Evolutionary conservation across 2,797 vertebrate genomes (phyloP).

Genomic region (Carcharodon carcharias): DNA sequence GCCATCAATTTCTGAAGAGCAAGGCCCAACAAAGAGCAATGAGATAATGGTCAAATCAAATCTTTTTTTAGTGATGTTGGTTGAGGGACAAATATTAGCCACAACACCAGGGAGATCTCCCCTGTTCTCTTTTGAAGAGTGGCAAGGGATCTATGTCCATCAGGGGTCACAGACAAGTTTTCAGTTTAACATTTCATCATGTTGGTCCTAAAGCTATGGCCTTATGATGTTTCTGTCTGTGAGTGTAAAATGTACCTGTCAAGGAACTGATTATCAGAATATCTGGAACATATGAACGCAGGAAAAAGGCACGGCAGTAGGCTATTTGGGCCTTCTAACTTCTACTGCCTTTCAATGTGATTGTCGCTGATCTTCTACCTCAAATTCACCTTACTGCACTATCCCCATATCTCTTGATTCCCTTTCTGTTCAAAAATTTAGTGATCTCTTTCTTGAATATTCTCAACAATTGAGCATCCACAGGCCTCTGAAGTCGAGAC

Average conservation of each 20-base stretch:
- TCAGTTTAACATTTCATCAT: neutral
- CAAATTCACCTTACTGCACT: neutral
- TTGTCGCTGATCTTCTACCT: neutral
- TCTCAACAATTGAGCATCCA: neutral
- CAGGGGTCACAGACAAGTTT: neutral
- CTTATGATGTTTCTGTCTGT: neutral
- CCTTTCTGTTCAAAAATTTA: neutral
- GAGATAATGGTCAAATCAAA: neutral
- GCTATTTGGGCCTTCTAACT: neutral
- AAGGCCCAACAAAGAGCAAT: neutral
- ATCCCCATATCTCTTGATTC: neutral
- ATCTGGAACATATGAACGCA: too few relatives aligned
- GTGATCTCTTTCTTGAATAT: neutral
- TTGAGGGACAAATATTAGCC: neutral
- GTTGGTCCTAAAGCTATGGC: neutral
- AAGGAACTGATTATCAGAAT: neutral
- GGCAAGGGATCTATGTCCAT: neutral
- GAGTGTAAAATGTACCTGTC: neutral
- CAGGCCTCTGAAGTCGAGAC: neutral
- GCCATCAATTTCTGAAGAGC: neutral
- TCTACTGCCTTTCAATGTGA: neutral
- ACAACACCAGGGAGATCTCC: neutral
- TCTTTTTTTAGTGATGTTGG: neutral
- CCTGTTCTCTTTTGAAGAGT: neutral
- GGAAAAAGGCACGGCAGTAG: neutral